A percentile compares a stretch with the other conserved stretches of the same genome.
phyloP scores from a whole-genome alignment of 2,113 vertebrate species.

The Antennarius striatus region DNA sequence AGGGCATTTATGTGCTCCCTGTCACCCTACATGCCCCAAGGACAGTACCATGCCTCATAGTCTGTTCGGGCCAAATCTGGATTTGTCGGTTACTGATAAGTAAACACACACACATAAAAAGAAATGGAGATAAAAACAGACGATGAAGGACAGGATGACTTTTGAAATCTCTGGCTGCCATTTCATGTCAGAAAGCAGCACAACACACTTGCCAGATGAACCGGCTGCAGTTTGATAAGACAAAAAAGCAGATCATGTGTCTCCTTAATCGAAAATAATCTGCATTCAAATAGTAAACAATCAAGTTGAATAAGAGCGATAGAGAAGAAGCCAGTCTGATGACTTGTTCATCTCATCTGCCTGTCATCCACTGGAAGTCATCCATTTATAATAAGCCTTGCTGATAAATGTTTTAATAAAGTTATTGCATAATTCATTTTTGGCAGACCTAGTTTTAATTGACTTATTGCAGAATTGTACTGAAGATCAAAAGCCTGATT shows the following conservation, averaged over 20 bases:
- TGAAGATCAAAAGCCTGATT: constrained; percentile 81
- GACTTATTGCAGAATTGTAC: constrained; percentile 80
- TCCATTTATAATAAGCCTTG: constrained; percentile 82
- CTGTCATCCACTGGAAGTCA: constrained; percentile 77
- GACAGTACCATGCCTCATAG: constrained; percentile 61
- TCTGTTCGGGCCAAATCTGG: constrained; percentile 73
- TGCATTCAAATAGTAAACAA: constrained; percentile 77
- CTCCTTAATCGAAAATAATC: constrained; percentile 68
- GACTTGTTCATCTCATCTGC: constrained; percentile 77
- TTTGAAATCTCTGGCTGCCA: constrained; percentile 62
- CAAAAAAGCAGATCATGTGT: constrained; percentile 44
- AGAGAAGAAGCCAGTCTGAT: constrained; percentile 65
- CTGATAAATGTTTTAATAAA: constrained; percentile 87
- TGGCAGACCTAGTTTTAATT: constrained; percentile 82
- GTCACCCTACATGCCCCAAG: constrained; percentile 65
- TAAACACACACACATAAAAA: constrained; percentile 41
- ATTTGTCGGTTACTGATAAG: constrained; percentile 74
- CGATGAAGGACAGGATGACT: constrained; percentile 67
- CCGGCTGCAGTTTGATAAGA: constrained; percentile 40
- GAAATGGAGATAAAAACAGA: constrained; percentile 64
- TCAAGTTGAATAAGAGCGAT: constrained; percentile 66
- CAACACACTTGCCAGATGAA: constrained; percentile 12
- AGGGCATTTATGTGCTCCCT: constrained; percentile 62
- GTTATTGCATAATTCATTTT: constrained; percentile 82
- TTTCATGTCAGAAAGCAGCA: constrained; percentile 54